phyloP scores from a whole-genome alignment of 2,797 vertebrate genomes.

The Hippoglossus hippoglossus region DNA sequence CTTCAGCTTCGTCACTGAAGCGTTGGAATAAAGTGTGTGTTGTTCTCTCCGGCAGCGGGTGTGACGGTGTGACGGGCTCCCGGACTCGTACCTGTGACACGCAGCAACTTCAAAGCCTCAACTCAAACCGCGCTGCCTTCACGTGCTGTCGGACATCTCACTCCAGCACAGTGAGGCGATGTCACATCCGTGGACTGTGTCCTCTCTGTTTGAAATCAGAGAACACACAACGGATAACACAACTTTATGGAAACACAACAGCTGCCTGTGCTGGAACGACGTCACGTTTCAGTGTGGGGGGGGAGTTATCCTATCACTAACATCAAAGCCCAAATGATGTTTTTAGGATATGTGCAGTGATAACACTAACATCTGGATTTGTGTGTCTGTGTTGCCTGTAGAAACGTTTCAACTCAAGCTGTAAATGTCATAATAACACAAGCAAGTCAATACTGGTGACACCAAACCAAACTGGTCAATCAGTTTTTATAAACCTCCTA shows the following conservation, averaged over 20 bases:
- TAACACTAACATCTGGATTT: neutral
- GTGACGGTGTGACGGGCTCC: too few species aligned
- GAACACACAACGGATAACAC: too few species aligned
- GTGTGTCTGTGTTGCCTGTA: neutral
- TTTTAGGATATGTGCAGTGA: neutral
- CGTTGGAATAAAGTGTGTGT: too few species aligned
- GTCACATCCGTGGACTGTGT: too few species aligned
- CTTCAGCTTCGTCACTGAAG: too few species aligned
- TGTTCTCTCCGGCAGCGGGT: too few species aligned
- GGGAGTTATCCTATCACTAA: neutral
- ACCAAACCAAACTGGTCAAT: neutral
- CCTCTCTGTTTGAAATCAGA: too few species aligned
- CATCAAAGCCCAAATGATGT: neutral
- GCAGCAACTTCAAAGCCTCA: constrained; percentile 44
- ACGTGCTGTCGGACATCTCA: constrained; percentile 11
- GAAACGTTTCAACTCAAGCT: too few species aligned
- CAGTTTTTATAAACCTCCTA: neutral
- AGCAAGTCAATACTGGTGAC: too few species aligned
- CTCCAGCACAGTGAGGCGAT: neutral
- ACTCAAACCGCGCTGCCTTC: constrained; percentile 41
- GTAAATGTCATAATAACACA: too few species aligned
- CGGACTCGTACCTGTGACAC: constrained; percentile 3
- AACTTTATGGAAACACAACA: neutral
- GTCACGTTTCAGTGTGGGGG: neutral
- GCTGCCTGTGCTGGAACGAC: rapidly evolving